phyloP scores from a whole-genome alignment of 2,797 vertebrate species.

The Sebastes cheni region DNA sequence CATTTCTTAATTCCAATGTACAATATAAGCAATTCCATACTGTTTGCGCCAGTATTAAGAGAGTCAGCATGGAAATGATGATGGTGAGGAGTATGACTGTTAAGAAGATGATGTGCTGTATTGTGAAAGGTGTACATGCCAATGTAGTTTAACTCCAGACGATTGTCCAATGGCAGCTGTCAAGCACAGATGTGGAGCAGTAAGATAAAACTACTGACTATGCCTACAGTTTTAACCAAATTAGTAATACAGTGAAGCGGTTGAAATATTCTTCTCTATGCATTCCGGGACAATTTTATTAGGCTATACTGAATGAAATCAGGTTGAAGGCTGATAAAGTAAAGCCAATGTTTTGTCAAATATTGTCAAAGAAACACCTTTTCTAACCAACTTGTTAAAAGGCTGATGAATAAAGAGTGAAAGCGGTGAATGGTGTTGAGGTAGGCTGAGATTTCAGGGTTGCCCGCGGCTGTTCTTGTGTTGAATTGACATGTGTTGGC shows the following conservation, averaged over 20 bases:
- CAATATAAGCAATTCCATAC: neutral
- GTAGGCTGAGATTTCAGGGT: neutral
- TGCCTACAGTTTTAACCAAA: neutral
- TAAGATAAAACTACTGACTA: neutral
- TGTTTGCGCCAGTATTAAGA: neutral
- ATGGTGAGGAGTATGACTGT: neutral
- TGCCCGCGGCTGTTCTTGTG: neutral
- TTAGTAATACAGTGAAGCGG: neutral
- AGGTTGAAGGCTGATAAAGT: neutral
- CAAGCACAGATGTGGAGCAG: constrained; percentile 6
- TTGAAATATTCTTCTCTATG: neutral
- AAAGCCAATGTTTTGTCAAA: neutral
- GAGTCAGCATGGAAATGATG: neutral
- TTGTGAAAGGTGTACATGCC: neutral
- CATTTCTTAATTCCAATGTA: neutral
- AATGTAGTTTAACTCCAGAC: constrained; percentile 1
- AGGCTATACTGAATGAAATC: neutral
- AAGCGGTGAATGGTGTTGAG: neutral
- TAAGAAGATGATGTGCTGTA: neutral
- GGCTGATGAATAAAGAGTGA: neutral
- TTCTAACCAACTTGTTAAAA: neutral
- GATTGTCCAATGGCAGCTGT: neutral
- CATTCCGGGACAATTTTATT: neutral
- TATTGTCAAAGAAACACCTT: neutral
- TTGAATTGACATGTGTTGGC: neutral